Conservation (phyloP, 2,888 invertebrate species). For the Morpho helenor region DNA sequence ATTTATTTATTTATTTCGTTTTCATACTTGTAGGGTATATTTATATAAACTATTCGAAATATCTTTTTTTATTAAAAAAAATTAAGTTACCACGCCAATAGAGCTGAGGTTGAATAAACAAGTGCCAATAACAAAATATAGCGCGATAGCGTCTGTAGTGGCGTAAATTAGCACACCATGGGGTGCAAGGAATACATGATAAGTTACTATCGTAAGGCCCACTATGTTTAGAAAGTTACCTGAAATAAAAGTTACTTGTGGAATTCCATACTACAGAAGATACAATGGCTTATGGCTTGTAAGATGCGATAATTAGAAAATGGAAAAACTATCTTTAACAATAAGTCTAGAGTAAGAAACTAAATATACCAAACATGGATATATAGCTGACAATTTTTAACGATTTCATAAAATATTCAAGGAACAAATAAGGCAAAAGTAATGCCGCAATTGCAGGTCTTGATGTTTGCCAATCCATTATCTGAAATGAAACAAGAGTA, state of each 20-base stretch:
- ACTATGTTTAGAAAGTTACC: slow-evolving; percentile 43
- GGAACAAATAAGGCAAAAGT: slow-evolving; percentile 43
- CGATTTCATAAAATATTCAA: slow-evolving; percentile 46
- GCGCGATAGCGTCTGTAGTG: slow-evolving; percentile 28
- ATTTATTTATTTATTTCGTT: no score
- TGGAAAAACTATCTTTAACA: no score
- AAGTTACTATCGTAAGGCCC: slow-evolving; percentile 38
- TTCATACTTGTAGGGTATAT: no score
- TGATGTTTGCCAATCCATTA: slow-evolving; percentile 45
- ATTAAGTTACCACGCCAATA: slow-evolving; percentile 44
- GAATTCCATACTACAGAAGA: no score
- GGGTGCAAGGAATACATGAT: slow-evolving; percentile 37
- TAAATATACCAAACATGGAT: slow-evolving; percentile 42
- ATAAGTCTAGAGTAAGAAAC: no score
- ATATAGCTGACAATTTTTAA: slow-evolving; percentile 50
- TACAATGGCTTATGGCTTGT: no score
- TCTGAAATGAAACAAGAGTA: slow-evolving; percentile 31
- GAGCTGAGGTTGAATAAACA: slow-evolving; percentile 47
- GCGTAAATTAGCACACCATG: slow-evolving; percentile 31
- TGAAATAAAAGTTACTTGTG: slow-evolving; percentile 29
- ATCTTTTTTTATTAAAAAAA: not conserved
- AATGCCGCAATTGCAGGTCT: slow-evolving; percentile 35
- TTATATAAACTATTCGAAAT: no score
- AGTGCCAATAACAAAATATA: slow-evolving; percentile 42
- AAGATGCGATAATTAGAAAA: no score